These are phyloP conservation scores for Cantharis nigra DNA, from an alignment of 2,888 invertebrate genomes.

Conservation along the genomic window DNA sequence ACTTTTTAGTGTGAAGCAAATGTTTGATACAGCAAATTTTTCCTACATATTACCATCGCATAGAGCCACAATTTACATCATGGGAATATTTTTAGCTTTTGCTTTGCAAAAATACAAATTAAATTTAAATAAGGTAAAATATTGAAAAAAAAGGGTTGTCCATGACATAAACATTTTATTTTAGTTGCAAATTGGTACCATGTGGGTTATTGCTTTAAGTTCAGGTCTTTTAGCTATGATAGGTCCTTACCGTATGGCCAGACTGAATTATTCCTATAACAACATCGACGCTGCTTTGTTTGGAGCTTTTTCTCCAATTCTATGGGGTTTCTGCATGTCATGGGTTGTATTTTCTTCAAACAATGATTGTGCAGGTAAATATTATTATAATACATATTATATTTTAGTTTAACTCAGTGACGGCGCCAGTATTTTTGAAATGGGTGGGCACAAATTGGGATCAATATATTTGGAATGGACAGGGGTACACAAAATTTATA, in stretches of 20 bases:
- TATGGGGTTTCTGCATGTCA: slow-evolving; percentile 62
- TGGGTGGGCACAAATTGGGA: too few relatives aligned
- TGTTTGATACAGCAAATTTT: slow-evolving; percentile 67
- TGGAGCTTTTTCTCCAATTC: slow-evolving; percentile 61
- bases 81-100: slow-evolving; percentile 65
- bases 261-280: slow-evolving; percentile 59
- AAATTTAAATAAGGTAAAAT: slow-evolving; percentile 8
- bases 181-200: slow-evolving; percentile 54
- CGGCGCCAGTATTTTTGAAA: too few relatives aligned
- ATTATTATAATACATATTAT: background rate
- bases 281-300: slow-evolving; percentile 60
- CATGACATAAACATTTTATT: slow-evolving; percentile 25
- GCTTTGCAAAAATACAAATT: slow-evolving; percentile 48
- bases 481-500: too few relatives aligned
- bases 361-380: slow-evolving; percentile 60
- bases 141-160: background rate
- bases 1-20: slow-evolving; percentile 60
- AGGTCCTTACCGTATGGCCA: slow-evolving; percentile 62
- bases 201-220: slow-evolving; percentile 55
- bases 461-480: too few relatives aligned
- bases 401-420: too few relatives aligned
- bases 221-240: slow-evolving; percentile 56
- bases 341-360: slow-evolving; percentile 61
- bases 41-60: slow-evolving; percentile 69
- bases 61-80: slow-evolving; percentile 66